Evolutionary conservation across 2,113 vertebrate genomes (phyloP), one percentile per base, ranked within the genome.

Genomic region (Catharus bicknelli): DNA sequence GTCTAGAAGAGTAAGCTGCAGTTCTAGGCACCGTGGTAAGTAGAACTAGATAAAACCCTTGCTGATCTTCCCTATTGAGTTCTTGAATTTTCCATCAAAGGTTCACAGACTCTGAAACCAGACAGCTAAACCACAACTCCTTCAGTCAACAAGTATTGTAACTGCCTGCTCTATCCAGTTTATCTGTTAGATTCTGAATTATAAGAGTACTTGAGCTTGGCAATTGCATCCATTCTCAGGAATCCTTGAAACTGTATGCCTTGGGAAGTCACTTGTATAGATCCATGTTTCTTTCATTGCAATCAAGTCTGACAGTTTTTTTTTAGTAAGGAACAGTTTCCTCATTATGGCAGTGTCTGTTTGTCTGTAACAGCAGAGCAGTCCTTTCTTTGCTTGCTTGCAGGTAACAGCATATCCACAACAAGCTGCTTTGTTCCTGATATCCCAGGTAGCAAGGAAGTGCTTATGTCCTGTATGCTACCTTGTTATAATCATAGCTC

Each of bases 301-400:
- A 6, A 5, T 87, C 17, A 0, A 4, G 19, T 64, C 42, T 5
- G 2, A 42, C 2, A 21, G 18, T 5, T 27, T 6, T 74, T 74
- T 83, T 84, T 59, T 47, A 59, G 18, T 82, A 59, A 79, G 27
- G 36, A 88, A 5, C 3, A 0, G 53, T 68, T 63, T 75, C 32
- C 15, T 83, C 0, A 0, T 67, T 8, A 5, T 9, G 40, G 13
- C 38, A 1, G 10, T 50, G 22, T 14, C 58, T 74, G 26, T 25
- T 38, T 67, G 30, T 34, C 63, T 30, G 30, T 57, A 62, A 67
- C 64, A 85, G 66, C 54, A 81, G 80, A 79, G 66, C 30, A 68
- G 38, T 20, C 25, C 30, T 78, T 91, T 84, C 30, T 78, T 91
- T 84, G 6, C 57, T 83, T 61, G 6, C 57, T 81, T 64, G 32